These are phyloP conservation scores for Limenitis camilla DNA, from an alignment of 2,888 invertebrate species.

Conservation along the genomic window DNA sequence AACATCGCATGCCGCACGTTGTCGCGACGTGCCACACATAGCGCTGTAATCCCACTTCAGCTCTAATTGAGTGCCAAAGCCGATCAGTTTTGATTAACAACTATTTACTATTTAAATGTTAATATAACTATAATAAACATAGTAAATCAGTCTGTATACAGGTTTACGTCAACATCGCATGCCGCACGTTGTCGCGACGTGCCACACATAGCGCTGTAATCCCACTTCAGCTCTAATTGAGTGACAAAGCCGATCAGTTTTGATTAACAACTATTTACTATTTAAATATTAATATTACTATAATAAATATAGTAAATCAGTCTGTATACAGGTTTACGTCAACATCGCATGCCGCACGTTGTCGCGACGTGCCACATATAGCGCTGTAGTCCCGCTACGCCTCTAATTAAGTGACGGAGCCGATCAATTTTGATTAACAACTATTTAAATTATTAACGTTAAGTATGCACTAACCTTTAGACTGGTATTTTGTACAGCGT, in stretches of 20 bases:
- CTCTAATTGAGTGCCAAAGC: too few relatives aligned
- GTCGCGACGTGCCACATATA: slow-evolving; percentile 32
- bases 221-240: too few relatives aligned
- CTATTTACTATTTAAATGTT: not conserved
- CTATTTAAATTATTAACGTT: slow-evolving; percentile 17
- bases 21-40: too few relatives aligned
- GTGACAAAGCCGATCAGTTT: too few relatives aligned
- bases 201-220: too few relatives aligned
- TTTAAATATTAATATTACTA: not conserved
- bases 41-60: too few relatives aligned
- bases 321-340: slow-evolving; percentile 33
- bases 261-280: too few relatives aligned
- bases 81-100: too few relatives aligned
- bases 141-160: too few relatives aligned
- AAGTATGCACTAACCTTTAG: not conserved
- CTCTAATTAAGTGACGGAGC: slow-evolving; percentile 27
- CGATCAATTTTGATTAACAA: slow-evolving; percentile 25
- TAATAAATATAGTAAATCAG: slow-evolving; percentile 16
- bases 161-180: too few relatives aligned
- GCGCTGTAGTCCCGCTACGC: slow-evolving; percentile 5
- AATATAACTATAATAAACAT: not conserved
- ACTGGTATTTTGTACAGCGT: not conserved
- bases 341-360: slow-evolving; percentile 35
- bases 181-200: too few relatives aligned
- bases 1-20: too few relatives aligned